Evolutionary conservation across 2,797 vertebrate genomes (phyloP), one percentile per base, ranked within the genome.

Genomic region (Melanotaenia pygmaea): DNA sequence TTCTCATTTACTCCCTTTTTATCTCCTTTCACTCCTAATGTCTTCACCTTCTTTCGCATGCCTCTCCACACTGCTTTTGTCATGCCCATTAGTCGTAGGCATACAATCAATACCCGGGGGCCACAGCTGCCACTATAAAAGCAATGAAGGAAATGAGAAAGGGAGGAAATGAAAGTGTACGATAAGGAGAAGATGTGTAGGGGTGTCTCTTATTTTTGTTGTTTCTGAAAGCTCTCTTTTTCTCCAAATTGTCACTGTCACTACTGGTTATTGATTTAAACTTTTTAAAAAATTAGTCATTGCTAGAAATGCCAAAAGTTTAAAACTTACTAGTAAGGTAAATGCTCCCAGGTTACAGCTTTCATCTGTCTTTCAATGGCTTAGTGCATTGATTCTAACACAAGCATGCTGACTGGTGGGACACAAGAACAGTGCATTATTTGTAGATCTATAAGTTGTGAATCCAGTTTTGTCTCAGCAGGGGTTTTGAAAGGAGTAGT

Each of bases 91-190:
- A 88, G 85, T 86, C 76, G 61, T 86, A 59, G 9, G 77, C 34
- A 67, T 51, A 71, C 78, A 84, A 89, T 92, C 88, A 28, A 88
- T 91, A 85, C 71, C 43, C 28, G 32, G 45, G 71, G 77, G 72
- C 67, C 68, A 59, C 67, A 56, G 86, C 80, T 80, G 76, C 80
- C 58, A 20, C 79, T 70, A 59, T 79, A 79, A 79, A 86, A 78
- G 70, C 70, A 16, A 64, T 82, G 80, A 77, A 74, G 69, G 53
- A 83, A 87, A 83, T 24, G 30, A 79, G 72, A 9, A 69, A 37
- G 34, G 59, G 64, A 75, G 69, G 76, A 79, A 80, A 77, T 82
- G 30, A 83, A 79, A 76, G 45, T 63, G 26, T 72, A 47, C 79
- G 74, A 79, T 54, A 60, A 65, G 67, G 54, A 59, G 13, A 61